Base-by-base conservation (phyloP, 1,140 invertebrate species). In the Mercenaria mercenaria region DNA sequence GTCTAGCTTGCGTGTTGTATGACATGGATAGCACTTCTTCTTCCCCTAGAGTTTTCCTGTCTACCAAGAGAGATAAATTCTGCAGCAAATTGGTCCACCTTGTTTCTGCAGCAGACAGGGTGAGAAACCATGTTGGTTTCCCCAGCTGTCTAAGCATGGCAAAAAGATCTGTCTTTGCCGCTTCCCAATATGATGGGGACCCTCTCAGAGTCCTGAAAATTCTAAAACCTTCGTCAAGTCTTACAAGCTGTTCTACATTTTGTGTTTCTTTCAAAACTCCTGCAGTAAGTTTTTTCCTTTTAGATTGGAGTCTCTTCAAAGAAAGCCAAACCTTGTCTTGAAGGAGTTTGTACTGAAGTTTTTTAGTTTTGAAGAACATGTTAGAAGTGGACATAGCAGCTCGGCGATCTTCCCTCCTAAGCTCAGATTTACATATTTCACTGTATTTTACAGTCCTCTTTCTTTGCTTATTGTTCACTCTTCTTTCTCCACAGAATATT, bases 51-150 rank as follows among this genome's bases (percentile, higher is more conserved):
- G 69, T 43, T 56, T 84, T 88, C 13, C 50, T 20, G 43, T 77
- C 59, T 20, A 74, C 29, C 39, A 43, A 52, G 59, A 43, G 32
- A 18, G 34, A n/a, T 34, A 84, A 50, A 64, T 41, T 34, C 59
- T 34, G 10, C 15, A 88, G 72, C 52, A 87, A 72, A 84, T 81
- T 37, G 64, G 20, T 61, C 84, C 91, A 91, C 34, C 67, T 59
- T 29, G 89, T 92, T 88, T 91, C 89, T 47, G 89, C 91, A 34
- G 91, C 84, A 26, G 89, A 92, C 29, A 90, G 61, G 29, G 64
- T 92, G 10, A 67, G 1, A 61, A 85, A 90, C 29, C 79, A 89
- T 50, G 84, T 88, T 80, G 85, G 83, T 37, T 79, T 15, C 47
- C 85, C 89, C 37, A 91, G 69, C 59, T 92, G 84, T 15, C 64